These are phyloP conservation scores for Mionectes macconnelli DNA, from an alignment of 2,113 vertebrate species.

Conservation along the genomic window DNA sequence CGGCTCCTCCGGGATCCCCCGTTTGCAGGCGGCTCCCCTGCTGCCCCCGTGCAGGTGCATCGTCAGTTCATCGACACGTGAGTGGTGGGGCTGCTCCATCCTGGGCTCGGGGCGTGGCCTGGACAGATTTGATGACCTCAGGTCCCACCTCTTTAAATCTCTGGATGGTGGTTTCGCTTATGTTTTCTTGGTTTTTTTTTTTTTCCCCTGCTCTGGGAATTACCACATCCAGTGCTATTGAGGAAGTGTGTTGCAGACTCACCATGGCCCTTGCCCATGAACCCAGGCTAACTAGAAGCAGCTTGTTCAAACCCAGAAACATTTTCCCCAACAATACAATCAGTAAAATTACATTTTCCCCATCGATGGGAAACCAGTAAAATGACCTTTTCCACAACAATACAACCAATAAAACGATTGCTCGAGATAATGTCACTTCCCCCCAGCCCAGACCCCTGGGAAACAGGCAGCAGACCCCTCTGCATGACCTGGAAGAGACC, in stretches of 20 bases:
- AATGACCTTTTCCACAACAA: not conserved
- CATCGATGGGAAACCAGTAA: not conserved
- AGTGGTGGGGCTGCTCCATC: not conserved
- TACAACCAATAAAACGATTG: not conserved
- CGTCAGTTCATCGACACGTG: constrained; percentile 86
- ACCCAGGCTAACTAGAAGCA: not conserved
- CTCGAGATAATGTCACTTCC: not conserved
- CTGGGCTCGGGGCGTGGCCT: not conserved
- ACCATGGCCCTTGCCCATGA: not conserved
- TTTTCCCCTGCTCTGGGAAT: accelerated
- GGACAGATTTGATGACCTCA: not conserved
- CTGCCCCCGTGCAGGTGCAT: constrained; percentile 58
- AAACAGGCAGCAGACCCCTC: not conserved
- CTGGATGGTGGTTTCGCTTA: not conserved
- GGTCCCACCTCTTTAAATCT: not conserved
- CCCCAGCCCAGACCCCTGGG: not conserved
- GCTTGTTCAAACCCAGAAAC: not conserved
- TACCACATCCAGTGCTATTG: not conserved
- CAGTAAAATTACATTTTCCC: not conserved
- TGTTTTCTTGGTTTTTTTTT: not conserved
- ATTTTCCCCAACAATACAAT: not conserved
- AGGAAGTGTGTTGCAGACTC: not conserved
- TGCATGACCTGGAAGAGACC: not conserved
- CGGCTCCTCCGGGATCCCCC: constrained; percentile 81
- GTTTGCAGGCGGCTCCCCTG: constrained; percentile 64